phyloP scores from a whole-genome alignment of 2,888 invertebrate genomes.

The Drosophila kokeensis region DNA sequence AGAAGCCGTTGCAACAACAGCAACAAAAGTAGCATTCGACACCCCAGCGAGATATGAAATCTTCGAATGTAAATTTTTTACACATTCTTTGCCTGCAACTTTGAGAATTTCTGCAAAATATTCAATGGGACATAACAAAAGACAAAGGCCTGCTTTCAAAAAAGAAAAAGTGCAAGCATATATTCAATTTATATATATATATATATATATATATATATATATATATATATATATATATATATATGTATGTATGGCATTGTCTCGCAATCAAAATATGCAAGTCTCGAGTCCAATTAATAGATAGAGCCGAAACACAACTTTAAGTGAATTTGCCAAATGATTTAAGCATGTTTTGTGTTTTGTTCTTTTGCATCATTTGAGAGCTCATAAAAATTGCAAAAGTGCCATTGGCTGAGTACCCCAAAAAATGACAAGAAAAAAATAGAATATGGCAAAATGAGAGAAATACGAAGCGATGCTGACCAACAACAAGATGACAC shows the following conservation, averaged over 20 bases:
- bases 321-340: conserved; percentile 58
- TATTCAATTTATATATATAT: conserved; percentile 47
- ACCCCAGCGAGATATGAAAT: conserved; percentile 64
- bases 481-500: conserved; percentile 67
- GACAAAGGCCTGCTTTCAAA: conserved; percentile 26
- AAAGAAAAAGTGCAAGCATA: conserved; percentile 37
- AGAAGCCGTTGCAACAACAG: conserved; percentile 30
- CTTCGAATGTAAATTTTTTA: conserved; percentile 73
- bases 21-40: conserved; percentile 22
- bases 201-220: conserved; percentile 5
- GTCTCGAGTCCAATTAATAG: conserved; percentile 50
- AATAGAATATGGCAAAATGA: conserved; percentile 26
- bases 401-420: not conserved
- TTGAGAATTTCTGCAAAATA: conserved; percentile 52
- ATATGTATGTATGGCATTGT: not conserved
- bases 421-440: conserved; percentile 17
- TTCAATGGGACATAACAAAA: conserved; percentile 42
- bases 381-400: conserved; percentile 61
- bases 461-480: conserved; percentile 38
- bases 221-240: conserved; percentile 3
- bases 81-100: conserved; percentile 65
- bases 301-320: conserved; percentile 25
- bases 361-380: conserved; percentile 47
- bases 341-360: conserved; percentile 49
- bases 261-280: conserved; percentile 63